Percentiles rank a stretch among this genome's conserved stretches.
phyloP scores from a whole-genome alignment of 2,113 vertebrate genomes.

The Myrmecobius fasciatus region DNA sequence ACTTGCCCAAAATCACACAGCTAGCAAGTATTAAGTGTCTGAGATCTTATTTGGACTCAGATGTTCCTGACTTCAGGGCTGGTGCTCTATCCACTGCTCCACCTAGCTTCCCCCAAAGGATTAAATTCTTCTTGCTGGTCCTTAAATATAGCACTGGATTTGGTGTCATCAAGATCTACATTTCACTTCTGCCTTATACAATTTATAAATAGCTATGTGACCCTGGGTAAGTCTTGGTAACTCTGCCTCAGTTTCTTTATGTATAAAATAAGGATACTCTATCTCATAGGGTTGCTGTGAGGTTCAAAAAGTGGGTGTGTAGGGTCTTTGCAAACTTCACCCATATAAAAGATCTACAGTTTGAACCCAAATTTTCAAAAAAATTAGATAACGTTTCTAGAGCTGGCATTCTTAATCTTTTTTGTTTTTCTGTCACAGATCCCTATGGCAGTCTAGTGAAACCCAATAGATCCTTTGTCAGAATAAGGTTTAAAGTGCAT shows the following conservation, averaged over 20 bases:
- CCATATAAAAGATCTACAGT: not conserved
- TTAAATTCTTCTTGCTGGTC: not conserved
- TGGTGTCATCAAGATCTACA: not conserved
- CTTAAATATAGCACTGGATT: not conserved
- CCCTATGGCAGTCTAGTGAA: not conserved
- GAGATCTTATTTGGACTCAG: no score
- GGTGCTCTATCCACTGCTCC: no score
- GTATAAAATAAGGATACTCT: not conserved
- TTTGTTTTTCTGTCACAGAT: not conserved
- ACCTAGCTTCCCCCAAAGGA: no score
- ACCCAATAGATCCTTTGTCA: not conserved
- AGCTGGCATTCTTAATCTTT: not conserved
- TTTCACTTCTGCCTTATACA: not conserved
- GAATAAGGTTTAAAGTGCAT: not conserved
- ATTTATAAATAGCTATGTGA: not conserved
- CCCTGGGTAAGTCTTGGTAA: not conserved
- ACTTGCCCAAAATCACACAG: no score
- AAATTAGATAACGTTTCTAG: not conserved
- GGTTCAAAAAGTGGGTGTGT: not conserved
- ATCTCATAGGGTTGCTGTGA: not conserved
- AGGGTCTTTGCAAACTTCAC: not conserved
- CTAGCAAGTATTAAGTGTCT: no score
- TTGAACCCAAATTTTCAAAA: not conserved
- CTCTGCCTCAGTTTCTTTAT: not conserved
- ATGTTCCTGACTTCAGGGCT: no score